Evolutionary conservation across 1,140 invertebrate genomes (phyloP).

Genomic region (Babylonia areolata): DNA sequence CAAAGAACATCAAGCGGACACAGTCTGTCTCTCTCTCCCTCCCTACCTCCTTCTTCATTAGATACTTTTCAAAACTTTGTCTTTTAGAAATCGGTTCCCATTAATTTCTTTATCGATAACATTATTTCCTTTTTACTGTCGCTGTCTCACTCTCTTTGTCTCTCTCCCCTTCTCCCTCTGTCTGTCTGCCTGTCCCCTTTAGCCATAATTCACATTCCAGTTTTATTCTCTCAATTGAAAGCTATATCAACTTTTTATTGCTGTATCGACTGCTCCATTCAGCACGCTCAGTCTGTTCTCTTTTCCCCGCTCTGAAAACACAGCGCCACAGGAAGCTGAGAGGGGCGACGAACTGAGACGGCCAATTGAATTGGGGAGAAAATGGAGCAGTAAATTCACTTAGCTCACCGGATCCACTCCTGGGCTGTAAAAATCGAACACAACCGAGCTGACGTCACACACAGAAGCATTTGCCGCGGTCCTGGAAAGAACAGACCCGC

Average conservation of each 20-base stretch:
- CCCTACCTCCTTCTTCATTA: no score
- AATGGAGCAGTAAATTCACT: slow-evolving; percentile 4
- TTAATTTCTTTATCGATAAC: no score
- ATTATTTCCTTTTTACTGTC: no score
- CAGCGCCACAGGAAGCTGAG: background rate
- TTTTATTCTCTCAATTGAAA: no score
- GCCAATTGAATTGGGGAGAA: background rate
- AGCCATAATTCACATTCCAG: no score
- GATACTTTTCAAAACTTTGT: no score
- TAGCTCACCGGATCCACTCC: background rate
- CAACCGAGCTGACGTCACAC: slow-evolving; percentile 1
- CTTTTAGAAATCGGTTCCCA: no score
- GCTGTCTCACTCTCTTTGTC: no score
- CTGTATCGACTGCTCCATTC: background rate
- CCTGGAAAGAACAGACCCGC: background rate
- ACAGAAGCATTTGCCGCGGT: background rate
- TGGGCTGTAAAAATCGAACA: background rate
- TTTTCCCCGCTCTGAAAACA: background rate
- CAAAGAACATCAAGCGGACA: no score
- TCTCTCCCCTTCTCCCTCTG: no score
- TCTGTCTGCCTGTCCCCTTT: no score
- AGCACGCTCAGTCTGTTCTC: background rate
- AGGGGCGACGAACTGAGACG: slow-evolving; percentile 5
- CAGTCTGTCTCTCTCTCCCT: no score
- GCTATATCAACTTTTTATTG: background rate